Evolutionary conservation across 2,888 invertebrate species (phyloP), one percentile per base, ranked within the genome.

Genomic region (Marasmarcha lunaedactyla): DNA sequence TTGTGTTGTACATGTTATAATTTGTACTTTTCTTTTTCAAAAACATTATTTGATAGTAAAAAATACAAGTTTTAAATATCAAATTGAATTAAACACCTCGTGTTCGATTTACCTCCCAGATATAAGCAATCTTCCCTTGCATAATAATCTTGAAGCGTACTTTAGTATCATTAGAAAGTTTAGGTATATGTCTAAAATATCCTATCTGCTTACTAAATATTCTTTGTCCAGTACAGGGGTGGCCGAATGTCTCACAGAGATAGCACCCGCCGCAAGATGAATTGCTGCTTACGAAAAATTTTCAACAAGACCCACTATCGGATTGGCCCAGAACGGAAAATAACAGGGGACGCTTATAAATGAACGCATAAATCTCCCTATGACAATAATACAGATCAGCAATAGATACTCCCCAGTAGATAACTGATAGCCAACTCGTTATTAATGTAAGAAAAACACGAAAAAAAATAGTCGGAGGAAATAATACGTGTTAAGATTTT

Each of bases 331-430:
- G 71, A 83, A 81, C 78, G 76, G 76, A 84, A 84, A 84, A 83
- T 83, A 84, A 84, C 81, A 81, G 78, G 83, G 77, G 77, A 73
- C 70, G 72, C 70, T 74, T 72, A 83, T 79, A 81, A 81, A 81
- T 81, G 81, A 81, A 56, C 60, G 76, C 63, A 70, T 83, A 83
- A 83, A 83, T 83, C 78, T 77, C 79, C 66, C 71, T 74, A 78
- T 79, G 81, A 81, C 79, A 81, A 83, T 81, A 83, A 81, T 79
- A 81, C 83, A 81, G 83, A 79, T 83, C 83, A 83, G 83, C 83
- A 74, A 74, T 79, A 83, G 83, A 83, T 83, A 71, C 69, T 66
- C 64, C 60, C 61, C 58, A 55, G 3, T 12, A 34, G 30, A 30
- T 30, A 30, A 52, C 49, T 74, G 81, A 83, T 81, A 76, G 70